Evolutionary conservation across 1,140 invertebrate species (phyloP).

Genomic region (Drosophila navojoa): DNA sequence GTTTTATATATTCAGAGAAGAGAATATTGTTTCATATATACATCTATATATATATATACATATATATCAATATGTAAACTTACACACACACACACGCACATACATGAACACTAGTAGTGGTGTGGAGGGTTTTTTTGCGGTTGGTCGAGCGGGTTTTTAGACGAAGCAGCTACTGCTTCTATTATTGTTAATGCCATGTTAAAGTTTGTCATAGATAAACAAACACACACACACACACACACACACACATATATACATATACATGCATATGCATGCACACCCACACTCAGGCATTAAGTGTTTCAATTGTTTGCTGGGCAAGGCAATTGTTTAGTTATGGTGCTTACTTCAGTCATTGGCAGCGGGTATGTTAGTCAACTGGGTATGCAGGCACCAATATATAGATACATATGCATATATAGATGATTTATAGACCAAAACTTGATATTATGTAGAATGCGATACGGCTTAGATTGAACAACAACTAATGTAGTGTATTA

Average conservation of each 20-base stretch:
- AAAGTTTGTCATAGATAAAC: slow-evolving; percentile 37
- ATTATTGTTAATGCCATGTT: slow-evolving; percentile 66
- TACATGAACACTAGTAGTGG: slow-evolving; percentile 48
- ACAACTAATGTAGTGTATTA: slow-evolving; percentile 7
- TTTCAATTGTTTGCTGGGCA: slow-evolving; percentile 44
- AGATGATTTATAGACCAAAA: too few species aligned
- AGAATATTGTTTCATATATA: slow-evolving; percentile 30
- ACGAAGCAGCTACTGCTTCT: slow-evolving; percentile 43
- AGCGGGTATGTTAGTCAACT: too few species aligned
- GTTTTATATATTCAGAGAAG: slow-evolving; percentile 59
- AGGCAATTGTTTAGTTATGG: slow-evolving; percentile 15
- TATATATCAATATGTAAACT: slow-evolving; percentile 12
- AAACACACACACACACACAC: slow-evolving; percentile 20
- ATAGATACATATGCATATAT: too few species aligned
- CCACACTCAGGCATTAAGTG: slow-evolving; percentile 10
- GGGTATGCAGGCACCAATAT: too few species aligned
- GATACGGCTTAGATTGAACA: slow-evolving; percentile 11
- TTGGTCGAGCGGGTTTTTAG: slow-evolving; percentile 13
- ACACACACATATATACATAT: slow-evolving; percentile 8
- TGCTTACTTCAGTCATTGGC: slow-evolving; percentile 15
- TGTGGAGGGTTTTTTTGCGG: slow-evolving; percentile 42
- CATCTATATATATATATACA: slow-evolving; percentile 21
- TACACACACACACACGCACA: slow-evolving; percentile 14
- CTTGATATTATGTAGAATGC: slow-evolving; percentile 9
- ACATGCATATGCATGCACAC: neutral